These are phyloP conservation scores for Crotalus horridus DNA, from an alignment of 2,113 vertebrate species.

Conservation along the genomic window DNA sequence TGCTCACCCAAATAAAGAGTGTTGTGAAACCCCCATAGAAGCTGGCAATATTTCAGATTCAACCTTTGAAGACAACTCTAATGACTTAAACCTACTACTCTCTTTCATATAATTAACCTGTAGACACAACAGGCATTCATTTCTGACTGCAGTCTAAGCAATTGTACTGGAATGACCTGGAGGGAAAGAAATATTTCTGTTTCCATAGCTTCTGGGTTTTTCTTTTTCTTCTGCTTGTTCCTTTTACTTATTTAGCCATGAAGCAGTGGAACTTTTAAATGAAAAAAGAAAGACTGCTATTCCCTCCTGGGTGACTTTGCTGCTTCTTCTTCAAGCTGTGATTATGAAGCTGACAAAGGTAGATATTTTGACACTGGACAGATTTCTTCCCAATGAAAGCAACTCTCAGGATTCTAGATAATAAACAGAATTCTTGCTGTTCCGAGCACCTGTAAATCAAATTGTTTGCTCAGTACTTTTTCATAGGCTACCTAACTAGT, in stretches of 20 bases:
- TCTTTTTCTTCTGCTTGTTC: not conserved
- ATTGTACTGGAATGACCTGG: not conserved
- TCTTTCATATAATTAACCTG: not conserved
- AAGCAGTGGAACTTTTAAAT: not conserved
- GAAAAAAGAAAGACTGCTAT: not conserved
- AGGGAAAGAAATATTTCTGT: not conserved
- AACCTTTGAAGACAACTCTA: not conserved
- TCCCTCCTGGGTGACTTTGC: not conserved
- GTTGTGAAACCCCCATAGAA: not conserved
- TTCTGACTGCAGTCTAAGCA: not conserved
- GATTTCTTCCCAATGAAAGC: conserved; percentile 10
- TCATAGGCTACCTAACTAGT: not conserved
- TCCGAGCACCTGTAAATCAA: not conserved
- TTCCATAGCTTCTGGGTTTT: not conserved
- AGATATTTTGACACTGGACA: conserved; percentile 13
- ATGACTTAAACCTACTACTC: not conserved
- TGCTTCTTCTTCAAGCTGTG: not conserved
- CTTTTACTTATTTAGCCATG: not conserved
- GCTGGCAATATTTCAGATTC: not conserved
- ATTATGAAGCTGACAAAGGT: conserved; percentile 1
- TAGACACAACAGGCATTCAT: not conserved
- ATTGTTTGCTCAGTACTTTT: not conserved
- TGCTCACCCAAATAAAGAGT: not conserved
- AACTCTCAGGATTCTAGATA: not conserved
- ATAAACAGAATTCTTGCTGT: not conserved